Evolutionary conservation across 2,113 vertebrate genomes (phyloP).

Genomic region (Gadus macrocephalus): DNA sequence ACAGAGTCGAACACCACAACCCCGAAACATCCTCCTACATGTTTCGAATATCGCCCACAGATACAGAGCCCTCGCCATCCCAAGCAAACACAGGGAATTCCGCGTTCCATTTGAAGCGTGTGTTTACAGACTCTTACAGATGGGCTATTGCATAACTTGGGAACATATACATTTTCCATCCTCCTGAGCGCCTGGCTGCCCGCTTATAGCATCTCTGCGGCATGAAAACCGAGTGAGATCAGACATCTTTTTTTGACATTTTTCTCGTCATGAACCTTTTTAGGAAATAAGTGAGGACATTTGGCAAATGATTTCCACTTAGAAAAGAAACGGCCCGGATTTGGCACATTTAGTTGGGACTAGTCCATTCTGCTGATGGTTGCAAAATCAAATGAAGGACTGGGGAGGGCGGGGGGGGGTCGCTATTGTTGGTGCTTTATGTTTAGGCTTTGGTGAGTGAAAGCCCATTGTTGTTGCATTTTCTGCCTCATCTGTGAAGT

Average conservation of each 20-base stretch:
- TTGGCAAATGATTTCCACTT: constrained; percentile 29
- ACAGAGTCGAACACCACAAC: no score
- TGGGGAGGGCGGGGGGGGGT: not conserved
- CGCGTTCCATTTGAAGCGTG: constrained; percentile 32
- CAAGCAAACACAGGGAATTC: no score
- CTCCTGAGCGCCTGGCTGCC: constrained; percentile 30
- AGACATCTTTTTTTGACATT: constrained; percentile 37
- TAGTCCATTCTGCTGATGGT: constrained; percentile 12
- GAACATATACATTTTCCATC: constrained; percentile 35
- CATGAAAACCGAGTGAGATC: constrained; percentile 37
- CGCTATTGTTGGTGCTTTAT: constrained; percentile 31
- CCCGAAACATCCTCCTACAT: no score
- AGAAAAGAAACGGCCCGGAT: constrained; percentile 18
- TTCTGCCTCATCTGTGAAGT: constrained; percentile 17
- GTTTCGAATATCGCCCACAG: no score
- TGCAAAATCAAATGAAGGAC: constrained; percentile 21
- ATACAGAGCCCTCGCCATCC: no score
- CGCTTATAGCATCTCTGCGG: constrained; percentile 65
- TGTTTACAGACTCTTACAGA: constrained; percentile 40
- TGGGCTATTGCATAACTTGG: constrained; percentile 13
- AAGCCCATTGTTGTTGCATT: constrained; percentile 26
- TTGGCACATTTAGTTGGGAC: constrained; percentile 4
- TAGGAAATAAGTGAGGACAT: constrained; percentile 53
- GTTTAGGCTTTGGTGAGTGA: constrained; percentile 13
- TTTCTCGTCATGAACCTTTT: constrained; percentile 62